Base-by-base conservation (phyloP, 2,113 vertebrate species). In the Fulica atra region DNA sequence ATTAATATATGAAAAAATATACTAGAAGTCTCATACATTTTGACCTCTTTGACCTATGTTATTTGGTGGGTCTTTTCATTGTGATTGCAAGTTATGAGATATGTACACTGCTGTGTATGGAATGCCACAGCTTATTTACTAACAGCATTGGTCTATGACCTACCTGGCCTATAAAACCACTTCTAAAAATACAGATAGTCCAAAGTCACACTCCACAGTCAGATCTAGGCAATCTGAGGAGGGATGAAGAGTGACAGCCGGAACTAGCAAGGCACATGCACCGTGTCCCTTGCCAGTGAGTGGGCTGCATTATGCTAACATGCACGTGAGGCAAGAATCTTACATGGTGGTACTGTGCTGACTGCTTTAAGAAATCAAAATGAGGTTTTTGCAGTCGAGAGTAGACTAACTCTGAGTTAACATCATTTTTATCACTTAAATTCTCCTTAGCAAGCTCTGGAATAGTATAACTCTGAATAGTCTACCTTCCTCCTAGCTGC, bases 91-190 rank as follows among this genome's bases (percentile, higher is more conserved):
- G 8, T 14, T 70, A 24, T 61, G 44, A 88, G 35, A 33, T 80
- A 6, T 25, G 10, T 25, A 51, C 0, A 0, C 56, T 35, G 25
- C 53, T 18, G 4, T 10, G 23, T 53, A 12, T 50, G 16, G 24
- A 66, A 4, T 19, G 48, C n/a, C 42, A 18, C 46, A 79, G 46
- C 33, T 79, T 65, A 29, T 65, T 74, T 64, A 28, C 51, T 64
- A 46, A 36, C 13, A 79, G 8, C 26, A 19, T 6, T 42, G 19
- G 7, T 71, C 59, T 36, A 1, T 23, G 53, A 44, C 48, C 53
- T 54, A 36, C 7, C 28, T 68, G 50, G 44, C 35, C 54, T 40
- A 48, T 29, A 60, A 80, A 81, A 24, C 7, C 28, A 38, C 38
- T 82, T 89, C 11, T 60, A 16, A 77, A 80, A 79, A 65, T 48